Evolutionary conservation across 1,140 invertebrate genomes (phyloP).

Genomic region (Streblospio benedicti): DNA sequence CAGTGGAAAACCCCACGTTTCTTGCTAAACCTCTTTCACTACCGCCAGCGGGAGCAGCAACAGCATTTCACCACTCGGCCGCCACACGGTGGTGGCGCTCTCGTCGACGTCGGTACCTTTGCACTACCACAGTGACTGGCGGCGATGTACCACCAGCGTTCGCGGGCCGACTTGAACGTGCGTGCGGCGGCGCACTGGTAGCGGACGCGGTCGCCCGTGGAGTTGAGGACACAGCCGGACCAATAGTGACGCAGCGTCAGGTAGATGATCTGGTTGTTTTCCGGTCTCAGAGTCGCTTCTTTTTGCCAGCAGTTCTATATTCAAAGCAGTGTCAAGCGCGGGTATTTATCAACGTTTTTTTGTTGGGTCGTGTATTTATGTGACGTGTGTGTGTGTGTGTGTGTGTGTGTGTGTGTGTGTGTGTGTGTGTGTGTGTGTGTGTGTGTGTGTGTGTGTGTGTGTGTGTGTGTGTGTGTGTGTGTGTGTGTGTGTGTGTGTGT

Average conservation of each 20-base stretch:
- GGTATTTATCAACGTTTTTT: neutral
- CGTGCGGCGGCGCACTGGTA: conserved; percentile 34
- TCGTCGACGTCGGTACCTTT: no score
- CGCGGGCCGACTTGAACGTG: conserved; percentile 26
- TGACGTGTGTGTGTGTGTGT: neutral
- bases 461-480: no score
- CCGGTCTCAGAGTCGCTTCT: conserved; percentile 54
- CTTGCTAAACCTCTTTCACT: no score
- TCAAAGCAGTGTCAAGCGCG: conserved; percentile 2
- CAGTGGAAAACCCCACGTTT: no score
- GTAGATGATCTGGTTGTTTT: conserved; percentile 67
- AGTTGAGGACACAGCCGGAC: conserved; percentile 15
- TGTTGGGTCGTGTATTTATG: neutral
- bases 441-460: neutral
- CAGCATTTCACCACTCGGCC: no score
- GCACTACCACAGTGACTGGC: conserved; percentile 22
- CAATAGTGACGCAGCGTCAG: conserved; percentile 46
- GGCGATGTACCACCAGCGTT: conserved; percentile 33
- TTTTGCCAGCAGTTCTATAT: conserved; percentile 61
- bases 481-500: no score
- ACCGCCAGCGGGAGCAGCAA: no score
- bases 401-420: neutral
- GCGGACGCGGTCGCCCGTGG: conserved; percentile 21
- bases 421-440: neutral
- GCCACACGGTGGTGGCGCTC: no score